Conservation (phyloP, 2,797 vertebrate genomes). For the Catostomus latipinnis region DNA sequence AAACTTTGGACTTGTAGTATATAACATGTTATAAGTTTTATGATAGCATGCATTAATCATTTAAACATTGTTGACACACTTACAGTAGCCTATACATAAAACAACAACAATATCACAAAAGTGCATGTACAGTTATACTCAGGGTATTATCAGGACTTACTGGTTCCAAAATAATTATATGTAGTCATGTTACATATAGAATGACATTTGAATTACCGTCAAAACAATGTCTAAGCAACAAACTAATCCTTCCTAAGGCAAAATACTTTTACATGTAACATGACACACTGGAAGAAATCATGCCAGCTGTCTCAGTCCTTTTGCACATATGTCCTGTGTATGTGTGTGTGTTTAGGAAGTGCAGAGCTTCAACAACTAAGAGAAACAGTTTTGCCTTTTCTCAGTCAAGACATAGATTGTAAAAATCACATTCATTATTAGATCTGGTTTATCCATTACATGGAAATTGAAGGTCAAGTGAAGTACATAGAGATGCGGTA, state of each 20-base stretch:
- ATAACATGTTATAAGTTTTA: too few species aligned
- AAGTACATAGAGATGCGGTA: too few species aligned
- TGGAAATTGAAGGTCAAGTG: too few species aligned
- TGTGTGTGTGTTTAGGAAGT: conserved; percentile 46
- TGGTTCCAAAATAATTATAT: not conserved
- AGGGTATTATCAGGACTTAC: not conserved
- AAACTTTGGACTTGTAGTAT: too few species aligned
- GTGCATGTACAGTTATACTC: not conserved
- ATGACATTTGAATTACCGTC: conserved; percentile 29
- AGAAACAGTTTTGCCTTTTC: conserved; percentile 2
- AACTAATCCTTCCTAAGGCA: conserved; percentile 34
- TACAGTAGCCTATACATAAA: too few species aligned
- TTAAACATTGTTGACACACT: too few species aligned
- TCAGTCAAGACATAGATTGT: too few species aligned
- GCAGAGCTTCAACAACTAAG: not conserved
- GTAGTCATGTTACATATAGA: conserved; percentile 6
- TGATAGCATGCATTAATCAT: too few species aligned
- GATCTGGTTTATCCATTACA: too few species aligned
- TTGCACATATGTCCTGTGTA: conserved; percentile 54
- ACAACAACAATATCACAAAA: not conserved
- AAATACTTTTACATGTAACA: conserved; percentile 33
- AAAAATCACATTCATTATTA: too few species aligned
- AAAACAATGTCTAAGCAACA: conserved; percentile 27
- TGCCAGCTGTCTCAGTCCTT: conserved; percentile 35
- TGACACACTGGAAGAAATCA: conserved; percentile 32